Percentiles rank a stretch among this genome's conserved stretches.
Conservation (phyloP, 2,797 vertebrate species). For the Darevskia nairensis region DNA sequence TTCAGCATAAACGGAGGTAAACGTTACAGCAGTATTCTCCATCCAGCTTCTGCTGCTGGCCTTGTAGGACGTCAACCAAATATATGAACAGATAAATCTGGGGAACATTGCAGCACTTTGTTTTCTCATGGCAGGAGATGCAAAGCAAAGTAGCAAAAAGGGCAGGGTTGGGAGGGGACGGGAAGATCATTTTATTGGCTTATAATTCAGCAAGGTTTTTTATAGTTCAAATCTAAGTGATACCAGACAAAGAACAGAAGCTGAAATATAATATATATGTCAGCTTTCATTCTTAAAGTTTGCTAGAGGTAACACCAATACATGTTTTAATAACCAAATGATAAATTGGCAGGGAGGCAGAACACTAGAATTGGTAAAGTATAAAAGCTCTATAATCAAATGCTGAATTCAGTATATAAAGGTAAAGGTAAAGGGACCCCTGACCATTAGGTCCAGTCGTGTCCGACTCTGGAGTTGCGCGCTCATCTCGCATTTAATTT, state of each 20-base stretch:
- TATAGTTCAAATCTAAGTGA: neutral
- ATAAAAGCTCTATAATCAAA: neutral
- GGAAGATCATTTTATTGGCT: neutral
- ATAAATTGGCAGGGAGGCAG: neutral
- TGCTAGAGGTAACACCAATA: neutral
- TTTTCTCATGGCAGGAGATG: conserved; percentile 33
- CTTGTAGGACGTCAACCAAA: neutral
- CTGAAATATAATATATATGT: conserved; percentile 10
- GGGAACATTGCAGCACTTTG: neutral
- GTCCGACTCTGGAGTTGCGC: too few relatives aligned
- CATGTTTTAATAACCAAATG: neutral
- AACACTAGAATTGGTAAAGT: neutral
- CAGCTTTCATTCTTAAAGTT: neutral
- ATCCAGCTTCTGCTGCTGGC: conserved; percentile 12
- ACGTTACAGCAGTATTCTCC: neutral
- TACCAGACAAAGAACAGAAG: neutral
- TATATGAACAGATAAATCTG: conserved; percentile 39
- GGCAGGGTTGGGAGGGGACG: neutral
- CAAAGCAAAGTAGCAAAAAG: neutral
- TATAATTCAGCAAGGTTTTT: conserved; percentile 14
- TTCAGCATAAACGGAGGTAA: neutral
- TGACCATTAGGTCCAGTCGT: too few relatives aligned
- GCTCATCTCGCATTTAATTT: too few relatives aligned
- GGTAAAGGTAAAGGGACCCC: too few relatives aligned
- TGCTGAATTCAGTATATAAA: neutral